Conservation (phyloP, 1,140 invertebrate species). For the Drosophila albomicans region DNA sequence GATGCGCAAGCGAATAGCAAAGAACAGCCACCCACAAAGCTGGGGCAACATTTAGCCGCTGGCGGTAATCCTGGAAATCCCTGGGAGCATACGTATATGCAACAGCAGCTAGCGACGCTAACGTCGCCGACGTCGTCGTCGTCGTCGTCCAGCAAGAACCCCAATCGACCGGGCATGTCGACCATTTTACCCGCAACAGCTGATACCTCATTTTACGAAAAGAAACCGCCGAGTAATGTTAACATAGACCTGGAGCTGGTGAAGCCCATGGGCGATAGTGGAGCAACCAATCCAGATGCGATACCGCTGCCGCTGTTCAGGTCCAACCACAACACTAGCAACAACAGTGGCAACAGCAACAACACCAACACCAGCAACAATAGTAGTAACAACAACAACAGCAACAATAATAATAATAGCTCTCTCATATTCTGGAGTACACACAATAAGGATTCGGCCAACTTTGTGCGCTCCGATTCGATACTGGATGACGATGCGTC, state of each 20-base stretch:
- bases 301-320: slow-evolving; percentile 53
- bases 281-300: slow-evolving; percentile 42
- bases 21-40: slow-evolving; percentile 13
- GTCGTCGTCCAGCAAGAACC: slow-evolving; percentile 72
- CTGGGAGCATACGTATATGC: slow-evolving; percentile 45
- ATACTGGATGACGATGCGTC: slow-evolving; percentile 90
- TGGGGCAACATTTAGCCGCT: slow-evolving; percentile 8
- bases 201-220: slow-evolving; percentile 83
- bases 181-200: slow-evolving; percentile 74
- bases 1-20: slow-evolving; percentile 17
- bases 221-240: slow-evolving; percentile 80
- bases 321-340: slow-evolving; percentile 30
- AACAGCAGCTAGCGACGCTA: slow-evolving; percentile 36
- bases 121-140: slow-evolving; percentile 17
- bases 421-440: slow-evolving; percentile 65
- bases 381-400: slow-evolving; percentile 29
- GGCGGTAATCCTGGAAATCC: slow-evolving; percentile 32
- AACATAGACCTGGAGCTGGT: slow-evolving; percentile 59
- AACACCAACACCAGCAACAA: slow-evolving; percentile 21
- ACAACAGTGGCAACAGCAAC: slow-evolving; percentile 18
- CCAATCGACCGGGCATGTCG: slow-evolving; percentile 56
- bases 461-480: slow-evolving; percentile 88
- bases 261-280: slow-evolving; percentile 35
- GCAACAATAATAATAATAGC: slow-evolving; percentile 36
- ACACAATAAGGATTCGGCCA: slow-evolving; percentile 77